Conservation (phyloP, 2,888 invertebrate species). For the Teleiodes luculella region DNA sequence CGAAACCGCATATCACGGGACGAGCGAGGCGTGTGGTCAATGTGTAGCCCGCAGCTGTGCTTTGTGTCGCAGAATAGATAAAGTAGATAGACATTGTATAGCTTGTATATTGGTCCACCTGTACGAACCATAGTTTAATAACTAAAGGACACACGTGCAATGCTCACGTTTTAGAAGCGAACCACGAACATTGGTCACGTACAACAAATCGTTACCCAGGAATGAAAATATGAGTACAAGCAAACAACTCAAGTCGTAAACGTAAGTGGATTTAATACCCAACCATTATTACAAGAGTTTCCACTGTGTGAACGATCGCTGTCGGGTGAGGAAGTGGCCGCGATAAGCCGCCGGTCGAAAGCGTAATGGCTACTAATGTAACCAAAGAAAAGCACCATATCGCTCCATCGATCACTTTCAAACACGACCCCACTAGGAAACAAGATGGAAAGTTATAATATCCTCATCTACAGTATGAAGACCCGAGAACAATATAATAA, state of each 20-base stretch:
- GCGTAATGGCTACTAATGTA: constrained; percentile 46
- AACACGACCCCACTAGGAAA: constrained; percentile 35
- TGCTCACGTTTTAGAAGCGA: constrained; percentile 31
- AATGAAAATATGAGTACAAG: constrained; percentile 17
- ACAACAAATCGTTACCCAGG: constrained; percentile 16
- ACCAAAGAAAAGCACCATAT: constrained; percentile 43
- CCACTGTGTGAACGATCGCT: constrained; percentile 28
- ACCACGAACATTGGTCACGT: constrained; percentile 10
- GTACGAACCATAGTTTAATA: constrained; percentile 26
- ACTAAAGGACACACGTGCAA: constrained; percentile 34
- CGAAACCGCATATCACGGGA: constrained; percentile 42
- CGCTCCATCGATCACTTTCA: constrained; percentile 47
- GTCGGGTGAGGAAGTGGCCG: constrained; percentile 30
- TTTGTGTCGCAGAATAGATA: constrained; percentile 47
- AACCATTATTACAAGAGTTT: constrained; percentile 28
- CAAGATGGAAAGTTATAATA: constrained; percentile 27
- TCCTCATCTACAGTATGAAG: neutral
- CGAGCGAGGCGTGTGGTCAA: constrained; percentile 53
- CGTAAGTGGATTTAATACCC: constrained; percentile 20
- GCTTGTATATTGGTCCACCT: constrained; percentile 6
- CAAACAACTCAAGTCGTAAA: constrained; percentile 24
- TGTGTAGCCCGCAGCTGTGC: constrained; percentile 45
- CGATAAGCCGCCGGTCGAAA: constrained; percentile 44
- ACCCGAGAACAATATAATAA: neutral
- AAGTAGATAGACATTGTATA: constrained; percentile 25